Percentiles rank a stretch among this genome's conserved stretches.
phyloP scores from a whole-genome alignment of 2,888 invertebrate genomes.

The Gerosis bhagava region DNA sequence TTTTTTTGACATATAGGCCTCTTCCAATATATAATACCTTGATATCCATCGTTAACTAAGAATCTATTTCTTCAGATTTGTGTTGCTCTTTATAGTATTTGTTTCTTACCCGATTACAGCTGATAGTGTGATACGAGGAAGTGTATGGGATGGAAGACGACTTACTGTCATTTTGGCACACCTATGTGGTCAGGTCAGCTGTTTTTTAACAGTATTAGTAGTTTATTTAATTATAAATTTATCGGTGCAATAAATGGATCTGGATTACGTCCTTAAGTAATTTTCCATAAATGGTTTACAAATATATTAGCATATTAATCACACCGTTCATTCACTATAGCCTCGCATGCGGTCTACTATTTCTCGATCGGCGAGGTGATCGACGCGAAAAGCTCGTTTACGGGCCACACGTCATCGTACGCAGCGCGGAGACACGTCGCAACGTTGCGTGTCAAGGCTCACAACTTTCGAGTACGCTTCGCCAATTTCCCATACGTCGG shows the following conservation, averaged over 20 bases:
- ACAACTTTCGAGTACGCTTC: conserved; percentile 57
- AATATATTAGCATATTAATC: conserved; percentile 28
- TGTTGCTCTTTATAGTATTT: no score
- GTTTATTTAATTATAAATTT: no score
- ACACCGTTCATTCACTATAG: conserved; percentile 35
- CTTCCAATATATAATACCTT: no score
- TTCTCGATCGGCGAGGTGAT: conserved; percentile 27
- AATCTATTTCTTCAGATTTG: no score
- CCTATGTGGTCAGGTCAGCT: no score
- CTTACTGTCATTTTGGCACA: no score
- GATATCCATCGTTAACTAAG: no score
- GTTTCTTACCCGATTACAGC: no score
- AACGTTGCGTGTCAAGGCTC: conserved; percentile 63
- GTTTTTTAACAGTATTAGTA: no score
- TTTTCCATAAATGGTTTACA: conserved; percentile 15
- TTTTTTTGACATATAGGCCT: no score
- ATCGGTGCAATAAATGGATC: neutral
- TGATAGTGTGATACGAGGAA: no score
- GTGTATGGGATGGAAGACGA: no score
- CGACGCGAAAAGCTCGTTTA: conserved; percentile 50
- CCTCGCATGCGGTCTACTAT: conserved; percentile 33
- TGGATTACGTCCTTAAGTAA: conserved; percentile 6
- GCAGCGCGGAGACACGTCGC: conserved; percentile 43
- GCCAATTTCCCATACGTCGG: conserved; percentile 44
- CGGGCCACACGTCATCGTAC: conserved; percentile 48